Percentiles rank a stretch among this genome's conserved stretches.
Evolutionary conservation across 2,113 vertebrate genomes (phyloP).

Genomic region (Phrynocephalus versicolor): DNA sequence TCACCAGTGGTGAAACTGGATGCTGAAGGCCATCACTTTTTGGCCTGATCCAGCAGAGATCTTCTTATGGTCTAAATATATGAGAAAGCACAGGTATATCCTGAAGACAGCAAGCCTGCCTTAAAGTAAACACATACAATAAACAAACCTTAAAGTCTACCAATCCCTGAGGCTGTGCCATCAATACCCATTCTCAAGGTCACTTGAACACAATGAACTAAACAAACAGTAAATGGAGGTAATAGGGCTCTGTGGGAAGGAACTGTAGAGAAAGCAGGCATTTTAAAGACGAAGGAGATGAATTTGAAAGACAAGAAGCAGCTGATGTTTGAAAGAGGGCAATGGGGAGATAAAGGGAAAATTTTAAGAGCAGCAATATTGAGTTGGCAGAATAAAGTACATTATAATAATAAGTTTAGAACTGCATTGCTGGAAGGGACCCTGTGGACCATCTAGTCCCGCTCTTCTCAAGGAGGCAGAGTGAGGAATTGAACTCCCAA

Average conservation of each 20-base stretch:
- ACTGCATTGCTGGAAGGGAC: no score
- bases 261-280: background rate
- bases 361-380: no score
- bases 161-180: no score
- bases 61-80: background rate
- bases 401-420: no score
- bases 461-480: no score
- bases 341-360: background rate
- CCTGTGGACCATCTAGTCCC: no score
- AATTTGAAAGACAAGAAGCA: background rate
- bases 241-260: background rate
- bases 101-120: background rate
- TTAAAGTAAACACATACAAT: no score
- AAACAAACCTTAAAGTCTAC: no score
- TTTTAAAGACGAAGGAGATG: background rate
- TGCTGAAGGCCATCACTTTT: background rate
- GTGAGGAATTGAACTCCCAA: no score
- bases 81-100: background rate
- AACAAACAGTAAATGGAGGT: background rate
- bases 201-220: background rate
- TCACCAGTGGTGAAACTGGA: no score
- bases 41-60: background rate
- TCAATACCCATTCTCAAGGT: no score
- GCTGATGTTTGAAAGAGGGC: background rate
- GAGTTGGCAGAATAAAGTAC: background rate